Conservation (phyloP, 37 sponge, comb jelly and placozoan genomes). For the Axinella damicornis region DNA sequence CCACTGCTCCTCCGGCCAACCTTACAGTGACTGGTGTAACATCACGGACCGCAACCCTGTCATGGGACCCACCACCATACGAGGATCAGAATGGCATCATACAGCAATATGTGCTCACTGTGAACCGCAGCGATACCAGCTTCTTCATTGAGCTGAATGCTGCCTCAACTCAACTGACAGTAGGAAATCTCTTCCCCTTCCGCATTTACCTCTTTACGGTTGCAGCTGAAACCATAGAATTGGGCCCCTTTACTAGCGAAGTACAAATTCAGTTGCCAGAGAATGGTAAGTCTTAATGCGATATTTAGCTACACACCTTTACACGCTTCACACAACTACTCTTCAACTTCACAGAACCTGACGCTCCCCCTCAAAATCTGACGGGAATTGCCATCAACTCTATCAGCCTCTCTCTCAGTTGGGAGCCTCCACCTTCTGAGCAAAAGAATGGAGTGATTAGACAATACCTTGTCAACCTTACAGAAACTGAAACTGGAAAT, state of each 20-base stretch:
- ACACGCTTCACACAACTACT: neutral
- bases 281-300: conserved; percentile 6
- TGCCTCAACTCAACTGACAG: neutral
- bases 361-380: conserved; percentile 24
- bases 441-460: conserved; percentile 37
- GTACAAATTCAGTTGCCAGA: neutral
- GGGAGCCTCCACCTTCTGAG: conserved; percentile 13
- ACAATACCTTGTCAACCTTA: conserved; percentile 8
- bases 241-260: neutral
- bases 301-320: neutral
- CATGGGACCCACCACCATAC: conserved; percentile 17
- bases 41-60: neutral
- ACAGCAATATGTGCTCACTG: neutral
- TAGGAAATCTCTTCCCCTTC: neutral
- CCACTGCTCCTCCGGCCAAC: conserved; percentile 8
- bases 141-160: neutral
- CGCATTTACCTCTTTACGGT: conserved; percentile 8
- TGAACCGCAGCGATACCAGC: conserved; percentile 1
- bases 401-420: neutral
- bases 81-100: conserved; percentile 38
- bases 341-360: conserved; percentile 11
- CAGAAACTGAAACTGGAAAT: neutral
- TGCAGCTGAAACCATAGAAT: conserved; percentile 5
- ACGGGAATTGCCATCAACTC: neutral
- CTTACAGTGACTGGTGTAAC: neutral